A percentile compares a stretch with the other conserved stretches of the same genome.
Conservation (phyloP, 2,113 vertebrate genomes). For the Gambusia holbrooki region DNA sequence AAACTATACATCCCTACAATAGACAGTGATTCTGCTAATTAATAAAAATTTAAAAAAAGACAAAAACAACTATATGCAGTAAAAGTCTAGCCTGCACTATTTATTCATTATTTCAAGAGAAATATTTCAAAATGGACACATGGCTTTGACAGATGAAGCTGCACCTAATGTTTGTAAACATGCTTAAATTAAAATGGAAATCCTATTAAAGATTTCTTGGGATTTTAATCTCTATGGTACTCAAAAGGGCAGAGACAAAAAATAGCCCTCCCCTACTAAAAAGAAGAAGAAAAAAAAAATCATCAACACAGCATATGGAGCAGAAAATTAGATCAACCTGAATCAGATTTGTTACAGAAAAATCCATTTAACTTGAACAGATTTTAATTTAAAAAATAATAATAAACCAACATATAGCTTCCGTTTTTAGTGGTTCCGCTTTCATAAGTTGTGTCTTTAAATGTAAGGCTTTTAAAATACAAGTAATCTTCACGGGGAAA, state of each 20-base stretch:
- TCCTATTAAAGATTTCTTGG: not conserved
- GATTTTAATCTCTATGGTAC: slow-evolving; percentile 1
- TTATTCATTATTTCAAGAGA: not conserved
- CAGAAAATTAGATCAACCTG: slow-evolving; percentile 8
- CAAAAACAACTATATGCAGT: not conserved
- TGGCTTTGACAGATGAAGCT: not conserved
- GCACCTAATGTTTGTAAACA: not conserved
- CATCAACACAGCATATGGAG: slow-evolving; percentile 1
- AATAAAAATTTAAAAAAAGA: no score
- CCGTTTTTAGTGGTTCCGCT: not conserved
- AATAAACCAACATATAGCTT: not conserved
- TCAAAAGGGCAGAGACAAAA: not conserved
- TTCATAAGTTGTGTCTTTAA: not conserved
- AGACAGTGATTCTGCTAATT: no score
- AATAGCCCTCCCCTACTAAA: not conserved
- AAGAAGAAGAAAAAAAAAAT: not conserved
- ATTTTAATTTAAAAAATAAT: not conserved
- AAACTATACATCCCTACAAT: no score
- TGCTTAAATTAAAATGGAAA: not conserved
- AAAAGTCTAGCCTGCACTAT: not conserved
- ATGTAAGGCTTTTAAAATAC: not conserved
- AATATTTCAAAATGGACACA: not conserved
- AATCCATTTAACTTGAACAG: not conserved
- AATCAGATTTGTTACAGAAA: slow-evolving; percentile 7
- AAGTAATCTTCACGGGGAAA: not conserved